Base-by-base conservation (phyloP, 1,140 invertebrate genomes). In the Camponotus vicinus region DNA sequence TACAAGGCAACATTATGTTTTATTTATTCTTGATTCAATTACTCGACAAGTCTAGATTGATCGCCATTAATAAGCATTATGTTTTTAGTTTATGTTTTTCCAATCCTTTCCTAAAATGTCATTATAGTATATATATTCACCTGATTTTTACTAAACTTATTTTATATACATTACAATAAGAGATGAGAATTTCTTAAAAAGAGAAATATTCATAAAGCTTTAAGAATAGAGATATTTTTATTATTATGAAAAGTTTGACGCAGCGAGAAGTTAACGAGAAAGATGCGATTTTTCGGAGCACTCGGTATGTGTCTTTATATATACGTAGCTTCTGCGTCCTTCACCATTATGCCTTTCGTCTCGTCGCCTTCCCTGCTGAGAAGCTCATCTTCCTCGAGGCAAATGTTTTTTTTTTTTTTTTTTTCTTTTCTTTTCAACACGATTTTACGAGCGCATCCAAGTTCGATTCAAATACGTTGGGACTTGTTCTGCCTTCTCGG, bases 201-300 rank as follows among this genome's bases (percentile, higher is more conserved):
- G 57, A 75, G n/a, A 1, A 75, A n/a, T 5, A n/a, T 21, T 21
- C 18, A 11, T 21, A 37, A 21, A 55, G 11, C 13, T n/a, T 55
- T 9, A 9, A 75, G 7, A 18, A 13, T 55, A 55, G 52, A 55
- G 11, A 57, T 75, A 37, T 37, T 37, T 4, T 55, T 6, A 3
- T 5, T 7, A 21, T 37, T 57, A 37, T n/a, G n/a, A 37, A 27
- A 75, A 18, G 21, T 2, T 27, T 27, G 27, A 1, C 27, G 27
- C 27, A 21, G 21, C 27, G 27, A 27, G 21, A 21, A 21, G 21
- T 21, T 21, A 21, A 21, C 1, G 27, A 32, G 0, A 8, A 1
- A 32, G 67, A 49, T 15, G 27, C 15, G 27, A 34, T 52, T 73
- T 57, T 73, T 75, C 11, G n/a, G 71, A 21, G 11, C 52, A 75